Evolutionary conservation across 2,797 vertebrate species (phyloP), one percentile per base, ranked within the genome.

Genomic region (Luscinia luscinia): DNA sequence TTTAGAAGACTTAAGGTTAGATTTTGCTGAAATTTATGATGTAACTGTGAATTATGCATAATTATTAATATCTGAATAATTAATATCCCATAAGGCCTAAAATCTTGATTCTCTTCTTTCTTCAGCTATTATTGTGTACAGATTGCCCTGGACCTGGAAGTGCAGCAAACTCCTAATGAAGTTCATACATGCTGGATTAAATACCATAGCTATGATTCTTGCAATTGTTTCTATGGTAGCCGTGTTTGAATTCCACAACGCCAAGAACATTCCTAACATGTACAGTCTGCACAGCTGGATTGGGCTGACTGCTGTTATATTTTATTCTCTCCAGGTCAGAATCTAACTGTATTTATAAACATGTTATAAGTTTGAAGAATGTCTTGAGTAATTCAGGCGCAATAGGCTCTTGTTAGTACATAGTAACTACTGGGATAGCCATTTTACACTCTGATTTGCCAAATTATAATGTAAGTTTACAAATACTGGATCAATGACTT

Each of bases 261-360:
- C 85, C 84, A 84, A 54, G 20, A 97, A 93, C 6, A 99, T 99
- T 91, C 98, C 99, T 84, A 99, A 99, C 96, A 99, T 99, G 99
- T 99, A 99, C 98, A 99, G 99, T 90, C 97, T 99, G 84, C 99
- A 99, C 97, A 99, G 99, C 98, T 99, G 99, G 99, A 84, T 99
- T 90, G 99, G 99, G 21, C 96, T 99, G 94, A 28, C 59, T 27
- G 98, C 96, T 49, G 96, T 99, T 67, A 97, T 98, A 83, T 93
- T 99, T 52, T 99, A 98, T 61, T 27, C 97, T 75, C 85, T 98
- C 30, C 99, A 99, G 99, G 99, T 99, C 95, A 98, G 97, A 82
- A 74, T 68, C 57, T 73, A 82, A 75, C 45, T 52, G 38, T 95
- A 49, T 90, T 95, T 94, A 93, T 75, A 94, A 94, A 77, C 24